Conservation (phyloP, 2,113 vertebrate species). For the Stigmatopora argus region DNA sequence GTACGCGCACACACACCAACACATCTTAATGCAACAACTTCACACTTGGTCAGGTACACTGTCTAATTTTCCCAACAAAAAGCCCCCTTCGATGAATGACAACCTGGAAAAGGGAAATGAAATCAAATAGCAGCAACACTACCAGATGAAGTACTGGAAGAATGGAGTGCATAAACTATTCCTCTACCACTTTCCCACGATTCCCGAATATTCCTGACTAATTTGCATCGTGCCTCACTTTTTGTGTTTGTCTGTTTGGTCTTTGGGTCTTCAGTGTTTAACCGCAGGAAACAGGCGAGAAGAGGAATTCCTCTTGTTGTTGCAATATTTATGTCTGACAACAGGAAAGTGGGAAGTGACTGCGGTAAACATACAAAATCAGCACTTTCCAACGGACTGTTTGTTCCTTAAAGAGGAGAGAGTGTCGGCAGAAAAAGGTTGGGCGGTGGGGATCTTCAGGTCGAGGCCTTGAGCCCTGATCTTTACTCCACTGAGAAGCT, state of each 20-base stretch:
- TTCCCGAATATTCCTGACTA: not conserved
- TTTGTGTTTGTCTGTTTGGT: not conserved
- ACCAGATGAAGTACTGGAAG: too few relatives aligned
- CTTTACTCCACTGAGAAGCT: conserved; percentile 33
- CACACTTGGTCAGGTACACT: not conserved
- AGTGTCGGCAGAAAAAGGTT: not conserved
- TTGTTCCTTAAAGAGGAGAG: conserved; percentile 11
- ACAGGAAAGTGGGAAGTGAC: conserved; percentile 54
- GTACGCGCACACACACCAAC: not conserved
- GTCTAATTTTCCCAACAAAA: not conserved
- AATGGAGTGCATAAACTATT: not conserved
- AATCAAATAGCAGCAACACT: too few relatives aligned
- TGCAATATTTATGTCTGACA: conserved; percentile 50
- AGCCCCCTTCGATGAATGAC: not conserved
- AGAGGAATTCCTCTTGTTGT: conserved; percentile 34
- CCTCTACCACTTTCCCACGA: not conserved
- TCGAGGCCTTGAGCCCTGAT: conserved; percentile 26
- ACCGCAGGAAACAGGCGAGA: conserved; percentile 5
- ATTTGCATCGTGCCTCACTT: not conserved
- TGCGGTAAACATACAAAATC: conserved; percentile 48
- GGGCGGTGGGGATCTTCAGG: conserved; percentile 23
- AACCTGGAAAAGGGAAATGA: too few relatives aligned
- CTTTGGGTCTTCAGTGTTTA: not conserved
- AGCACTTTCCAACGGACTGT: conserved; percentile 35
- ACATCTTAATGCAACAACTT: not conserved